These are phyloP conservation scores for Lasioglossum marginatum DNA, from an alignment of 2,888 invertebrate genomes.

Conservation along the genomic window DNA sequence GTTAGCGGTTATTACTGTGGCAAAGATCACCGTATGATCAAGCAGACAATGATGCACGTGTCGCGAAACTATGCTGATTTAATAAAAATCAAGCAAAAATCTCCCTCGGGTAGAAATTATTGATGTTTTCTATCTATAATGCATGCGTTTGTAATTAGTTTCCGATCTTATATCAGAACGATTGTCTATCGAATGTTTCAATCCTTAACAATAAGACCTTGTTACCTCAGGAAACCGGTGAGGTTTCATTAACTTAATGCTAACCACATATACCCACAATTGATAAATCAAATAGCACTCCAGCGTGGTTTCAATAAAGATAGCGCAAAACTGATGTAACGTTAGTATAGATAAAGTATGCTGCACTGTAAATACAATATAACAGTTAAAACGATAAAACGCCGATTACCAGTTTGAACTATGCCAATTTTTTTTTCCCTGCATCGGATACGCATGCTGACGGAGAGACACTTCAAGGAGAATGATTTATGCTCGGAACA, in stretches of 20 bases:
- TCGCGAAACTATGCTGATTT: background rate
- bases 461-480: background rate
- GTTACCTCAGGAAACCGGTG: background rate
- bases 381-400: background rate
- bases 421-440: background rate
- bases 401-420: background rate
- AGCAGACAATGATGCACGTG: background rate
- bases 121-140: background rate
- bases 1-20: conserved; percentile 18
- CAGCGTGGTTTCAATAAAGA: background rate
- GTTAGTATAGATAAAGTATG: background rate
- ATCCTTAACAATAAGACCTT: background rate
- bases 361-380: background rate
- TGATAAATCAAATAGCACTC: background rate
- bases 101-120: background rate
- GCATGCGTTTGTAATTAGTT: background rate
- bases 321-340: background rate
- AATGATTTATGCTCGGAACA: background rate
- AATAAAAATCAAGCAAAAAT: background rate
- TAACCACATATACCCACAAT: background rate
- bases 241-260: background rate
- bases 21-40: conserved; percentile 1
- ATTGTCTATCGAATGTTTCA: background rate
- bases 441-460: background rate
- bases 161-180: background rate